phyloP scores from a whole-genome alignment of 2,113 vertebrate species.

The Chloebia gouldiae region DNA sequence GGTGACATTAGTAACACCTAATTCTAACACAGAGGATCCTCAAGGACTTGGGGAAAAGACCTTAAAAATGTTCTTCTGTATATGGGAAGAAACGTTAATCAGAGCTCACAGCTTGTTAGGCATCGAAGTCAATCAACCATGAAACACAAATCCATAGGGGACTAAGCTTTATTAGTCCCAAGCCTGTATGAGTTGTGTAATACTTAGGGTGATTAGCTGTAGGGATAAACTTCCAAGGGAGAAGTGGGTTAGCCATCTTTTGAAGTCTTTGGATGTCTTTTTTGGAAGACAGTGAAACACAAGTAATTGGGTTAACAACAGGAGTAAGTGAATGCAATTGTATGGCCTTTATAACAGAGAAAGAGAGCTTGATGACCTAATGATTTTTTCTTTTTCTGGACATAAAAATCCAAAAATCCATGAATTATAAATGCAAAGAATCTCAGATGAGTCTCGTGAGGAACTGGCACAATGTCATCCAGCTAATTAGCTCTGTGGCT shows the following conservation, averaged over 20 bases:
- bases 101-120: slow-evolving; percentile 62
- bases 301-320: slow-evolving; percentile 57
- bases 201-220: slow-evolving; percentile 51
- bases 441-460: background rate
- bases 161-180: slow-evolving; percentile 63
- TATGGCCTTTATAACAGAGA: background rate
- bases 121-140: slow-evolving; percentile 31
- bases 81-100: slow-evolving; percentile 46
- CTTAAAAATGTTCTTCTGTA: background rate
- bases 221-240: slow-evolving; percentile 58
- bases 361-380: background rate
- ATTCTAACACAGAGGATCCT: background rate
- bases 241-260: slow-evolving; percentile 35
- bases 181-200: slow-evolving; percentile 48
- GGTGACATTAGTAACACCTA: background rate
- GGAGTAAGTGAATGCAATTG: slow-evolving; percentile 30
- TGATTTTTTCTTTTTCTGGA: slow-evolving; percentile 35
- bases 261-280: slow-evolving; percentile 63
- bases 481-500: slow-evolving; percentile 1
- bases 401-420: background rate
- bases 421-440: background rate
- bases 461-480: background rate
- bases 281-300: slow-evolving; percentile 56
- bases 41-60: background rate
- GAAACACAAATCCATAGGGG: slow-evolving; percentile 51